Conservation (phyloP, 2,888 invertebrate species). For the Trichopoda pennipes region DNA sequence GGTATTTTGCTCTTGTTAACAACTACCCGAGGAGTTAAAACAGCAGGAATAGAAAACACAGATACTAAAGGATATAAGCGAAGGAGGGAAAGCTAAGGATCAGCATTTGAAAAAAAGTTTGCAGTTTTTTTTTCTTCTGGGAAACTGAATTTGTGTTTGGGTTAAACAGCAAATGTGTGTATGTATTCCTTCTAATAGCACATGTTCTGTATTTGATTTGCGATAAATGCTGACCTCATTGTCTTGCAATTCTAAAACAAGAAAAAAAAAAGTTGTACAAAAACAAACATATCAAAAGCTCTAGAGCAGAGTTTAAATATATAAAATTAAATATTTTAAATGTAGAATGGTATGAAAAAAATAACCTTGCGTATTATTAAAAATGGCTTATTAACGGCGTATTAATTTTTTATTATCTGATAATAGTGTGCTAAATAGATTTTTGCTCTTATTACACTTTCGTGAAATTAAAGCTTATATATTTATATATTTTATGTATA, state of each 20-base stretch:
- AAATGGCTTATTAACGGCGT: slow-evolving; percentile 21
- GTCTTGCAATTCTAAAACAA: slow-evolving; percentile 49
- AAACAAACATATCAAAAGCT: not conserved
- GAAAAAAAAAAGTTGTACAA: not conserved
- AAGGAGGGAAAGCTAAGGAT: slow-evolving; percentile 39
- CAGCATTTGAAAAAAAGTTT: slow-evolving; percentile 24
- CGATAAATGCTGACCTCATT: slow-evolving; percentile 68
- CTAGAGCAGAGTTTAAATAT: slow-evolving; percentile 8
- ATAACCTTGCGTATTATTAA: slow-evolving; percentile 8
- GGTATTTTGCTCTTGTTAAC: slow-evolving; percentile 67
- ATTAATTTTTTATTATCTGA: slow-evolving; percentile 35
- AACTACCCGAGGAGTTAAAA: slow-evolving; percentile 58
- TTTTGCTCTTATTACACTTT: not conserved
- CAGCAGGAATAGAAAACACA: slow-evolving; percentile 36
- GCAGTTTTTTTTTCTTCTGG: slow-evolving; percentile 1
- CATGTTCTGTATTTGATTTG: slow-evolving; percentile 68
- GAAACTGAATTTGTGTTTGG: not conserved
- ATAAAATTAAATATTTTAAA: not conserved
- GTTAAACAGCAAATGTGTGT: not conserved
- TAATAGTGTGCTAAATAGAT: not conserved
- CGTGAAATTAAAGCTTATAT: slow-evolving; percentile 18
- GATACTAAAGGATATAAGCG: slow-evolving; percentile 14
- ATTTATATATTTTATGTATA: too few relatives aligned
- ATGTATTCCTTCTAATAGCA: slow-evolving; percentile 45
- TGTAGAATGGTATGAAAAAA: not conserved